Conservation (phyloP, 2,888 invertebrate genomes). For the Caenorhabditis doughertyi region DNA sequence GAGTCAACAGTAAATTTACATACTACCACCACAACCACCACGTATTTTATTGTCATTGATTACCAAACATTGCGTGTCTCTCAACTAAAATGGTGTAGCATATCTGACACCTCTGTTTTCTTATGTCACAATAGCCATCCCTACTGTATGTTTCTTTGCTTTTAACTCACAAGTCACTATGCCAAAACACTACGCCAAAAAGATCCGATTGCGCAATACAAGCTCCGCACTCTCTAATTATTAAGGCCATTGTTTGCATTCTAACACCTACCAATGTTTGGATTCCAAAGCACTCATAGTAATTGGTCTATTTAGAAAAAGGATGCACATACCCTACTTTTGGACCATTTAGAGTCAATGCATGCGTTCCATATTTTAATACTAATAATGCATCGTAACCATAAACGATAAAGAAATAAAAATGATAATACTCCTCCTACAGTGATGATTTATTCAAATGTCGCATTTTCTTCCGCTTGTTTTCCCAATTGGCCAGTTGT, state of each 20-base stretch:
- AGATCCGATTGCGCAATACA: slow-evolving; percentile 55
- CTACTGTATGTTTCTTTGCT: slow-evolving; percentile 10
- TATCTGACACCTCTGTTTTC: slow-evolving; percentile 40
- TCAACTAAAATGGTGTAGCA: slow-evolving; percentile 32
- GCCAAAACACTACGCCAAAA: slow-evolving; percentile 37
- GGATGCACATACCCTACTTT: slow-evolving; percentile 4
- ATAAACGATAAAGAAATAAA: not conserved
- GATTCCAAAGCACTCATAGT: slow-evolving; percentile 58
- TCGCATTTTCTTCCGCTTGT: slow-evolving; percentile 1
- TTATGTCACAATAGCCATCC: slow-evolving; percentile 46
- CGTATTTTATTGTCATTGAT: slow-evolving; percentile 43
- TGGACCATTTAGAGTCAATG: slow-evolving; percentile 4
- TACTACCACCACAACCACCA: not conserved
- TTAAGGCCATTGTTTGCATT: slow-evolving; percentile 51
- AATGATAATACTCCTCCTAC: not conserved
- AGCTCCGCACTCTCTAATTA: slow-evolving; percentile 56
- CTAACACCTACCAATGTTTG: slow-evolving; percentile 60
- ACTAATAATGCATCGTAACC: not conserved
- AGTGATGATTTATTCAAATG: slow-evolving; percentile 40
- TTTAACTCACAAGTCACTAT: slow-evolving; percentile 43
- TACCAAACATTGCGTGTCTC: slow-evolving; percentile 47
- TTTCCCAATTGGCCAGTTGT: slow-evolving; percentile 38
- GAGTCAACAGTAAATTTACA: slow-evolving; percentile 51
- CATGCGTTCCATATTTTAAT: not conserved
- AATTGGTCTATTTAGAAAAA: slow-evolving; percentile 54